phyloP scores from a whole-genome alignment of 1,140 invertebrate genomes.

The Orchestia grillus region DNA sequence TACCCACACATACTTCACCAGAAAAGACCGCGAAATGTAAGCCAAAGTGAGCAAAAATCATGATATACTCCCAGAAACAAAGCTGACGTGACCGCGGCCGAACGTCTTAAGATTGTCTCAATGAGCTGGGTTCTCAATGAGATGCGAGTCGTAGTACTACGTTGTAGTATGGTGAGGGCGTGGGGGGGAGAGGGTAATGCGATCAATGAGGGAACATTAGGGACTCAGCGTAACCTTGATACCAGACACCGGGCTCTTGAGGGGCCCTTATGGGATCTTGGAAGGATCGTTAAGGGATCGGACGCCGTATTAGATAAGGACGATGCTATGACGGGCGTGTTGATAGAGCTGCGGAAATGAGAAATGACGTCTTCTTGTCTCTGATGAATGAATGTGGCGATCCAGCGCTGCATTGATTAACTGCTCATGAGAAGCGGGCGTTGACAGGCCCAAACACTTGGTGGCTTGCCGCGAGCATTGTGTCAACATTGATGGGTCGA shows the following conservation, averaged over 20 bases:
- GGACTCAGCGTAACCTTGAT: background rate
- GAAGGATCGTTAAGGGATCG: background rate
- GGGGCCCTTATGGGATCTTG: background rate
- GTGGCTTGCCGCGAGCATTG: too few species aligned
- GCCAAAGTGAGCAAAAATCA: background rate
- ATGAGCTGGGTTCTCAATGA: background rate
- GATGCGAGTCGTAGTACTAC: background rate
- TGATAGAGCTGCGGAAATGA: too few species aligned
- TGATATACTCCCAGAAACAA: background rate
- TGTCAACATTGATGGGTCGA: too few species aligned
- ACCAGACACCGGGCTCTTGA: background rate
- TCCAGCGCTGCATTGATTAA: too few species aligned
- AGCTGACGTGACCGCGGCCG: background rate
- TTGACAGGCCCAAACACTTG: too few species aligned
- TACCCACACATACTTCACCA: background rate
- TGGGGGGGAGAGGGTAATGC: background rate
- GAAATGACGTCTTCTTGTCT: too few species aligned
- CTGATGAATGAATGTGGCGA: too few species aligned
- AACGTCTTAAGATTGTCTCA: conserved; percentile 8
- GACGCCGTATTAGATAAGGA: background rate
- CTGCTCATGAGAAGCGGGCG: too few species aligned
- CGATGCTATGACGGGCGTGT: background rate
- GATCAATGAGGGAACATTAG: background rate
- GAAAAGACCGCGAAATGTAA: background rate
- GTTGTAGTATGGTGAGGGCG: background rate